Evolutionary conservation across 2,113 vertebrate species (phyloP).

Genomic region (Tricholaema leucomelas): DNA sequence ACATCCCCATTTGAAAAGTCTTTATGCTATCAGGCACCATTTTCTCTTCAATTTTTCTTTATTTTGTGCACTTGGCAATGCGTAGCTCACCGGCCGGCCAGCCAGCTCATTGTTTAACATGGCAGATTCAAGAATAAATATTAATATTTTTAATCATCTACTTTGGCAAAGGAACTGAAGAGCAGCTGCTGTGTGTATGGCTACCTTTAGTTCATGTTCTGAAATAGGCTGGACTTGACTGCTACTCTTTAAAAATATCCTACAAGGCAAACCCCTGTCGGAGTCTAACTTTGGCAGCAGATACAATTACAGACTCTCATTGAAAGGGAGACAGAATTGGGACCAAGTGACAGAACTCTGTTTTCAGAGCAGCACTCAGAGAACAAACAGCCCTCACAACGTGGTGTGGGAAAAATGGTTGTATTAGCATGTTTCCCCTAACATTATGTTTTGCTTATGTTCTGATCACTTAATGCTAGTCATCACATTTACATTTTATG

Average conservation of each 20-base stretch:
- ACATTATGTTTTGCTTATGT: background rate
- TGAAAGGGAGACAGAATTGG: background rate
- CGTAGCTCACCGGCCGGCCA: background rate
- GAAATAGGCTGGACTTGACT: background rate
- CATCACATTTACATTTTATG: constrained; percentile 48
- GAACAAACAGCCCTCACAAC: background rate
- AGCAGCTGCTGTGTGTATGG: background rate
- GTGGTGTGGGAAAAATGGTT: background rate
- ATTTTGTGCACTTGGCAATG: constrained; percentile 22
- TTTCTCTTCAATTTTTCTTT: background rate
- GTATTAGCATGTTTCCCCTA: background rate
- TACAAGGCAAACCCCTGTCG: background rate
- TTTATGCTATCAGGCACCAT: background rate
- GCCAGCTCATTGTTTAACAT: background rate
- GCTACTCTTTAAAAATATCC: background rate
- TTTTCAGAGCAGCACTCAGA: constrained; percentile 14
- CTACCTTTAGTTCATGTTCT: constrained; percentile 4
- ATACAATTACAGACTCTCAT: background rate
- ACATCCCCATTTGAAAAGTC: background rate
- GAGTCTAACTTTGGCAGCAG: background rate
- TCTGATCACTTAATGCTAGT: constrained; percentile 8
- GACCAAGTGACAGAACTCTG: background rate
- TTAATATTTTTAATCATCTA: constrained; percentile 44
- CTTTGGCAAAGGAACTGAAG: constrained; percentile 21
- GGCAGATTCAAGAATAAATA: constrained; percentile 51